These are phyloP conservation scores for Xenopus laevis DNA, from an alignment of 2,113 vertebrate species.

Conservation along the genomic window DNA sequence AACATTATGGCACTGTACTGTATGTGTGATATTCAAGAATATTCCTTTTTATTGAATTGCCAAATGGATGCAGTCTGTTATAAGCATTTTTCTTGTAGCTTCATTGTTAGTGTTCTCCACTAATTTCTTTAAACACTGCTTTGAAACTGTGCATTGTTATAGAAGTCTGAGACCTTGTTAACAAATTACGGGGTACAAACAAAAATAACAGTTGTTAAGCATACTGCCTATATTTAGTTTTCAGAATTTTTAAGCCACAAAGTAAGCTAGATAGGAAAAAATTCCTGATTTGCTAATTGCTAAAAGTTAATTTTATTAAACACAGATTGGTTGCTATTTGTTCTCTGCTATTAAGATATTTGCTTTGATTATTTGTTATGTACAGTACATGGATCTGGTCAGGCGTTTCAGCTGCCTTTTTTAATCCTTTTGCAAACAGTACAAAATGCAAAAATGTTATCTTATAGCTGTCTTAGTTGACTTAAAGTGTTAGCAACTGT, in stretches of 20 bases:
- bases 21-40: too few relatives aligned
- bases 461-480: neutral
- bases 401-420: neutral
- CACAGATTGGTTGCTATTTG: neutral
- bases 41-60: too few relatives aligned
- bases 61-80: too few relatives aligned
- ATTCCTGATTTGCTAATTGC: neutral
- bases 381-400: neutral
- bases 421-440: neutral
- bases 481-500: neutral
- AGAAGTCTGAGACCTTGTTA: constrained; percentile 16
- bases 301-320: neutral
- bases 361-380: neutral
- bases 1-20: too few relatives aligned
- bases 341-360: neutral
- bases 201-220: constrained; percentile 39
- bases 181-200: constrained; percentile 31
- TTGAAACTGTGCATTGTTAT: constrained; percentile 13
- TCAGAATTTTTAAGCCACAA: constrained; percentile 15
- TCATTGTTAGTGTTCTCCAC: neutral
- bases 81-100: neutral
- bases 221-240: constrained; percentile 26
- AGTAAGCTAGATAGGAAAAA: neutral
- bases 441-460: neutral
- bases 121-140: constrained; percentile 6